phyloP scores from a whole-genome alignment of 2,113 vertebrate genomes.

The Serinus canaria region DNA sequence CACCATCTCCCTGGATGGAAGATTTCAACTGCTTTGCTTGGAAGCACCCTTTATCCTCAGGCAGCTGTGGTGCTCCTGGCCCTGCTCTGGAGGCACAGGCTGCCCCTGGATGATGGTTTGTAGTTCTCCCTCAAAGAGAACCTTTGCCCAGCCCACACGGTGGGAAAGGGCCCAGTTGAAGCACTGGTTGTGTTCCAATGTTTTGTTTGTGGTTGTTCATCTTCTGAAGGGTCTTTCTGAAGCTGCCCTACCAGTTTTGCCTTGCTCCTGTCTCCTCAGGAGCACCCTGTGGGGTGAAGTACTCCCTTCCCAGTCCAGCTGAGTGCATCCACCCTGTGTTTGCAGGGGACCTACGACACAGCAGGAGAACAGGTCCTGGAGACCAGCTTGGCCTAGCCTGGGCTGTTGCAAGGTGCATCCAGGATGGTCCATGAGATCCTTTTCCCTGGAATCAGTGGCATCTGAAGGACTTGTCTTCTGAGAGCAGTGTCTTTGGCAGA shows the following conservation, averaged over 20 bases:
- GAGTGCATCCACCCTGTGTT: background rate
- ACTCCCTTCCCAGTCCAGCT: background rate
- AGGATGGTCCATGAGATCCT: background rate
- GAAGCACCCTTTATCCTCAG: background rate
- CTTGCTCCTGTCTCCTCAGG: background rate
- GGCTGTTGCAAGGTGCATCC: background rate
- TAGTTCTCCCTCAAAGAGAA: background rate
- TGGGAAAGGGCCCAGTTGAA: background rate
- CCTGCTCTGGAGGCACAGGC: background rate
- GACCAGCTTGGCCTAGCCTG: background rate
- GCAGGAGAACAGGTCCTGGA: background rate
- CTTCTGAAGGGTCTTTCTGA: background rate
- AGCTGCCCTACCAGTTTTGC: background rate
- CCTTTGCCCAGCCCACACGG: background rate
- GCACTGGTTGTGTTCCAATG: background rate
- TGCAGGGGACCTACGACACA: background rate
- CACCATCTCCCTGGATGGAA: accelerated
- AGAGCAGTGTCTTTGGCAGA: background rate
- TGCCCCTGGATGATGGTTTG: background rate
- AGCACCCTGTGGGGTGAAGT: background rate
- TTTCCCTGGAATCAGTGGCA: background rate
- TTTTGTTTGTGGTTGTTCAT: background rate
- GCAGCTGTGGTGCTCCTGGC: background rate
- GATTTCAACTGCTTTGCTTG: background rate
- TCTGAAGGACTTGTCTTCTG: background rate